A percentile compares a stretch with the other conserved stretches of the same genome.
Evolutionary conservation across 2,113 vertebrate species (phyloP).

Genomic region (Sclerurus mexicanus): DNA sequence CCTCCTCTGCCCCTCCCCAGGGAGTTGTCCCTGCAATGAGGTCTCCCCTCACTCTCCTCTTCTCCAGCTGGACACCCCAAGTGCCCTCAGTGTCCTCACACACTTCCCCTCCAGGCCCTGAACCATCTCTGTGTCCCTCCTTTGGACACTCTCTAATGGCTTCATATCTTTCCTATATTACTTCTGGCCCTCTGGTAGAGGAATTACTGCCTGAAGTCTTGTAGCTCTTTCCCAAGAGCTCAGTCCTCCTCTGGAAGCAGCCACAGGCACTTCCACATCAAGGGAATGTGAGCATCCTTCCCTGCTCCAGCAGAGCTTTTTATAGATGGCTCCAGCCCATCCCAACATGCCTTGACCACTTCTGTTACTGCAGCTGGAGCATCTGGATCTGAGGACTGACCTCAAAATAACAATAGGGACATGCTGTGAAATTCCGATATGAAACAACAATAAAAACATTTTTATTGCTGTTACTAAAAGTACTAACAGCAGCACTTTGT

Average conservation of each 20-base stretch:
- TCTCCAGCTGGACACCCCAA: background rate
- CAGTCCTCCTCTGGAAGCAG: background rate
- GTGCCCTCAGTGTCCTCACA: background rate
- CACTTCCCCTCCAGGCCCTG: background rate
- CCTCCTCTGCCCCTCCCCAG: background rate
- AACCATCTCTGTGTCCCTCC: background rate
- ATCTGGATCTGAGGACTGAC: background rate
- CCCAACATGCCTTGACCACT: background rate
- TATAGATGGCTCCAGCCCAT: background rate
- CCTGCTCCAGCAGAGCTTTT: background rate
- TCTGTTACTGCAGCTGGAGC: background rate
- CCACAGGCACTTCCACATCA: fast-evolving
- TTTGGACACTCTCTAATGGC: background rate
- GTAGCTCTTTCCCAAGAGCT: background rate
- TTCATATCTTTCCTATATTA: background rate
- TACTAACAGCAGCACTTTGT: background rate
- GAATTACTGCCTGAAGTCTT: background rate
- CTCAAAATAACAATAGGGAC: background rate
- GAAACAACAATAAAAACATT: background rate
- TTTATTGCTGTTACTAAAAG: constrained; percentile 26
- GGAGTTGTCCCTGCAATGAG: background rate
- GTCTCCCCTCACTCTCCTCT: background rate
- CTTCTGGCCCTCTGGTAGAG: background rate
- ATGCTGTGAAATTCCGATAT: background rate
- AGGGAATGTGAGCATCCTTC: background rate